These are phyloP conservation scores for Glaucopsyche alexis DNA, from an alignment of 2,888 invertebrate genomes.

Conservation along the genomic window DNA sequence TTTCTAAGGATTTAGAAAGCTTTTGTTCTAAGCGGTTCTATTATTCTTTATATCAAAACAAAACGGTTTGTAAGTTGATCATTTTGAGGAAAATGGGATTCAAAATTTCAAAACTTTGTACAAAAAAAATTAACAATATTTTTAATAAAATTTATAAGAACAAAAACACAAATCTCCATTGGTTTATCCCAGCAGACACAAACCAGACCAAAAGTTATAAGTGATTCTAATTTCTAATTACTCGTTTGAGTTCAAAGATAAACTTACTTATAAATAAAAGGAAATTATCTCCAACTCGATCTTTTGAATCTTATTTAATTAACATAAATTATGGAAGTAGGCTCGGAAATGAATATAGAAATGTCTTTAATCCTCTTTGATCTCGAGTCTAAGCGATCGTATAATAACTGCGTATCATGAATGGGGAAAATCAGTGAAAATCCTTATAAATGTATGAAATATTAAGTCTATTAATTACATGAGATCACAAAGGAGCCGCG, in stretches of 20 bases:
- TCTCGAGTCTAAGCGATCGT: conserved; percentile 48
- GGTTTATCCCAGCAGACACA: background rate
- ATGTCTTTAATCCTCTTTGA: conserved; percentile 31
- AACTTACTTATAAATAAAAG: conserved; percentile 16
- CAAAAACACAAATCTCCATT: background rate
- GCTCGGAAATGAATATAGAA: conserved; percentile 33
- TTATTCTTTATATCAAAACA: conserved; percentile 24
- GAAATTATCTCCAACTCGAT: conserved; percentile 25
- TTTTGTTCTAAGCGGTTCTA: conserved; percentile 17
- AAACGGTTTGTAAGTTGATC: background rate
- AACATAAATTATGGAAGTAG: conserved; percentile 26
- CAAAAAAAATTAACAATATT: background rate
- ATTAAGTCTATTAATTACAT: conserved; percentile 69
- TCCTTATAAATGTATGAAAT: conserved; percentile 65
- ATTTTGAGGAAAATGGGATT: background rate
- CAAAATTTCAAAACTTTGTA: background rate
- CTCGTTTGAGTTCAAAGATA: background rate
- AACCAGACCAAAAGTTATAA: background rate
- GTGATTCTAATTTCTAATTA: background rate
- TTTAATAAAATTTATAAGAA: background rate
- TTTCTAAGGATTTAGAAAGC: conserved; percentile 25
- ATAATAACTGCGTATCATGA: conserved; percentile 49
- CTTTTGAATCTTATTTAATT: conserved; percentile 31
- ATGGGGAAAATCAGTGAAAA: conserved; percentile 60
- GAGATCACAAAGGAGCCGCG: conserved; percentile 62